These are phyloP conservation scores for Melanerpes aurifrons DNA, from an alignment of 2,113 vertebrate genomes.

Conservation along the genomic window DNA sequence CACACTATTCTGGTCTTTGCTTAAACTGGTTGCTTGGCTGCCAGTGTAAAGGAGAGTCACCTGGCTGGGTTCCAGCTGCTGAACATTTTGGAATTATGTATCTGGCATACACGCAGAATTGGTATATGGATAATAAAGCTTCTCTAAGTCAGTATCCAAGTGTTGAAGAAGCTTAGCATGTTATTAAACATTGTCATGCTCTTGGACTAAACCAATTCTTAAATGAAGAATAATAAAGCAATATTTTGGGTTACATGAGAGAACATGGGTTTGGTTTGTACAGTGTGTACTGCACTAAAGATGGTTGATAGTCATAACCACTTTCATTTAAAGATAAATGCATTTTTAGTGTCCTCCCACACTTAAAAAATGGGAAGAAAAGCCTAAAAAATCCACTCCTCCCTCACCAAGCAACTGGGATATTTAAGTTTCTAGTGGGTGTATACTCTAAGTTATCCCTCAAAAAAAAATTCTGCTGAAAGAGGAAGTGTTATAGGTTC, in stretches of 20 bases:
- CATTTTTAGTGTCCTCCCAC: background rate
- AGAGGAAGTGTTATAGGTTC: slow-evolving; percentile 74
- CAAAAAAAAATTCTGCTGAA: slow-evolving; percentile 1
- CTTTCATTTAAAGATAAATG: background rate
- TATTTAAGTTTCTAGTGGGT: slow-evolving; percentile 16
- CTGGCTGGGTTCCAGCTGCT: background rate
- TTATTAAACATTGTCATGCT: background rate
- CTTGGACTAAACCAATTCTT: background rate
- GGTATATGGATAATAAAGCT: background rate
- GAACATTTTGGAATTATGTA: background rate
- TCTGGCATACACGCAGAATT: background rate
- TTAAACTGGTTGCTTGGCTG: background rate
- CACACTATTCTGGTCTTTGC: too few species aligned
- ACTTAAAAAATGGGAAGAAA: background rate
- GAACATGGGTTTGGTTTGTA: background rate
- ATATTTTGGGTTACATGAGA: background rate
- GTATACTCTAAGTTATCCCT: slow-evolving; percentile 45
- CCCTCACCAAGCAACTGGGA: background rate
- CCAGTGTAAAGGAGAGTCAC: background rate
- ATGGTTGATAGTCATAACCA: background rate
- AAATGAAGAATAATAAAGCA: background rate
- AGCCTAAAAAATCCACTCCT: background rate
- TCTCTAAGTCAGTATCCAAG: background rate
- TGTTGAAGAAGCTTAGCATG: background rate
- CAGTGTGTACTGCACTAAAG: background rate